Conservation (phyloP, 1,140 invertebrate species). For the Caenorhabditis latens region DNA sequence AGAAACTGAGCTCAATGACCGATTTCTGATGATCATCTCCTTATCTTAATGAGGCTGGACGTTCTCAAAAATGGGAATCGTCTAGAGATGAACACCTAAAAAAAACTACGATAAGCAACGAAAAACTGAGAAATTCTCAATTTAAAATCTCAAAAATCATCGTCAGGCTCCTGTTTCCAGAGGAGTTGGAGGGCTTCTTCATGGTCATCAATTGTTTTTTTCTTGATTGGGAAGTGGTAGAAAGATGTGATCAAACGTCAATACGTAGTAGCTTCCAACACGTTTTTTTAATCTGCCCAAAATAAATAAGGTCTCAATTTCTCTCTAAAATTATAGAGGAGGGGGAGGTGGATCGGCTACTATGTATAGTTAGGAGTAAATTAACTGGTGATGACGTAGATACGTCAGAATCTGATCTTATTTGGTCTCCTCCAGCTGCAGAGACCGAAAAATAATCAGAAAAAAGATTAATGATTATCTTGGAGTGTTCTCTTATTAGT, state of each 20-base stretch:
- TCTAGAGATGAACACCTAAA: background rate
- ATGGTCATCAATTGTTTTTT: conserved; percentile 36
- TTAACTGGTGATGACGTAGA: too few species aligned
- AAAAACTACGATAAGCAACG: too few species aligned
- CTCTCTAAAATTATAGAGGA: too few species aligned
- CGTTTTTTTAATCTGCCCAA: background rate
- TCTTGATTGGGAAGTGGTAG: background rate
- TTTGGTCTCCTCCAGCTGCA: too few species aligned
- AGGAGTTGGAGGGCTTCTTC: background rate
- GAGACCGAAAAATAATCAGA: too few species aligned
- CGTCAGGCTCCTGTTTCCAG: background rate
- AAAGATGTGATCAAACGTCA: background rate
- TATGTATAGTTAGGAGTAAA: background rate
- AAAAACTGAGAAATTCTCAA: too few species aligned
- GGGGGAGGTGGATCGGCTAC: background rate
- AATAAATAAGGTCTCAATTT: conserved; percentile 13
- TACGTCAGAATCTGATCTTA: too few species aligned
- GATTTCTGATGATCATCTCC: conserved; percentile 44
- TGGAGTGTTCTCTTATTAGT: too few species aligned
- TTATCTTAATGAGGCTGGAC: background rate
- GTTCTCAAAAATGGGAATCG: background rate
- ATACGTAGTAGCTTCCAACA: background rate
- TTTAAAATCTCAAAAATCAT: conserved; percentile 42
- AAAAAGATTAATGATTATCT: too few species aligned
- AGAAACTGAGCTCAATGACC: conserved; percentile 41